Evolutionary conservation across 1,140 invertebrate genomes (phyloP).

Genomic region (Dolichoris vasculosae): DNA sequence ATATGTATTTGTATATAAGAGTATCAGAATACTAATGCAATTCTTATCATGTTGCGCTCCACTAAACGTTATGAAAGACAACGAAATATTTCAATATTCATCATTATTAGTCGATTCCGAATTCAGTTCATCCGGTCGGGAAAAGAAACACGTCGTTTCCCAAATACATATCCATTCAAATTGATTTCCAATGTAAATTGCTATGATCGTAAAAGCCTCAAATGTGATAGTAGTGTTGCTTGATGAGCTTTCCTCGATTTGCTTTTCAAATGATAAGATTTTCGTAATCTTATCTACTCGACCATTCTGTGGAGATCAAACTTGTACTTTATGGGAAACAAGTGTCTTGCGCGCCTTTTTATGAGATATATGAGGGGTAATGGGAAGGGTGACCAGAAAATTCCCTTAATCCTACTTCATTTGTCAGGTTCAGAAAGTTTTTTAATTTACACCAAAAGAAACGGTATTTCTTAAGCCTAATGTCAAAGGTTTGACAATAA

Average conservation of each 20-base stretch:
- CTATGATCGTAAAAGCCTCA: not conserved
- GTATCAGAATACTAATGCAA: not conserved
- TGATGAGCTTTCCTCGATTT: conserved; percentile 28
- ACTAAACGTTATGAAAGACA: conserved; percentile 30
- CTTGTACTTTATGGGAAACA: conserved; percentile 23
- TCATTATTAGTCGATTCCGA: conserved; percentile 29
- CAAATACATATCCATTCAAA: not conserved
- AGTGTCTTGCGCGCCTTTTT: conserved; percentile 31
- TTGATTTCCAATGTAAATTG: conserved; percentile 40
- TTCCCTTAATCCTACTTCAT: conserved; percentile 16
- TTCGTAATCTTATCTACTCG: conserved; percentile 47
- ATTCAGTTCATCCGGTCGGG: not conserved
- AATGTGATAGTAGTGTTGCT: not conserved
- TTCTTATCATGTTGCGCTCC: not conserved
- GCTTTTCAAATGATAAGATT: conserved; percentile 48
- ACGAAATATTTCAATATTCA: conserved; percentile 35
- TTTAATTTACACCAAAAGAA: conserved; percentile 28
- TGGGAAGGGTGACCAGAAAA: not conserved
- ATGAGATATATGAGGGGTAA: conserved; percentile 1
- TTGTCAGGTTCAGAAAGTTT: conserved; percentile 38
- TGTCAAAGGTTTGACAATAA: not conserved
- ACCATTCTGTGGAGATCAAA: not conserved
- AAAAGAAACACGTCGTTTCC: not conserved
- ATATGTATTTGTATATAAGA: not conserved
- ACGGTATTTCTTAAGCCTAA: not conserved